These are phyloP conservation scores for Xestia sexstrigata DNA, from an alignment of 2,888 invertebrate genomes.

Conservation along the genomic window DNA sequence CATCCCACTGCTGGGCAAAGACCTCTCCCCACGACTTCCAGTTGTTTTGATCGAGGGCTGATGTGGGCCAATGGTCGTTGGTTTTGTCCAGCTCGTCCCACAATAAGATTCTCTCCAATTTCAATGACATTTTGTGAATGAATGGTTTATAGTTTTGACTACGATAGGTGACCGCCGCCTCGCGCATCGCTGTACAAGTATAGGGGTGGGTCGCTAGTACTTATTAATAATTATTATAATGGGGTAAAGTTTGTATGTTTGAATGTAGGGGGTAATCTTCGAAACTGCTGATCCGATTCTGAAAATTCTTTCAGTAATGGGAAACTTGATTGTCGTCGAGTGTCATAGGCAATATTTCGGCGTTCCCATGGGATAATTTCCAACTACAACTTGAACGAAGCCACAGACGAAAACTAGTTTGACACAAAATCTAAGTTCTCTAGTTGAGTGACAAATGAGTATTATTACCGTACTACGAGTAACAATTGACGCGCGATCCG, in stretches of 20 bases:
- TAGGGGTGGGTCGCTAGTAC: neutral
- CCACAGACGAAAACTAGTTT: neutral
- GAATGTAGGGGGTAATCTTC: neutral
- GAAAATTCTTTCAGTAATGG: neutral
- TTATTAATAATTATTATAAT: neutral
- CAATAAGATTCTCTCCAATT: neutral
- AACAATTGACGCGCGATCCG: slow-evolving; percentile 19
- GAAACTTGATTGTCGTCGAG: neutral
- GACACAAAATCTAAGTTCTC: neutral
- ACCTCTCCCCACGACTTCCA: too few species aligned
- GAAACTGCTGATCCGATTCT: neutral
- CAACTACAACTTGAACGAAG: neutral
- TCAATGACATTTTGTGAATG: neutral
- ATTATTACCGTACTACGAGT: slow-evolving; percentile 1
- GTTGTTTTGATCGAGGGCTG: too few species aligned
- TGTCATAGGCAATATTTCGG: neutral
- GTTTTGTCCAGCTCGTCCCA: too few species aligned
- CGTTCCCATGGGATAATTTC: neutral
- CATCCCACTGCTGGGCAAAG: too few species aligned
- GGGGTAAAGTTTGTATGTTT: neutral
- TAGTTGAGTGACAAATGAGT: slow-evolving; percentile 33
- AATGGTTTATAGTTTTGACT: neutral
- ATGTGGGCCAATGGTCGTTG: too few species aligned
- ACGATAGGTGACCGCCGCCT: neutral
- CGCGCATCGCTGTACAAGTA: neutral